Evolutionary conservation across 2,113 vertebrate species (phyloP), one percentile per base, ranked within the genome.

Genomic region (Himantopus leucocephalus): DNA sequence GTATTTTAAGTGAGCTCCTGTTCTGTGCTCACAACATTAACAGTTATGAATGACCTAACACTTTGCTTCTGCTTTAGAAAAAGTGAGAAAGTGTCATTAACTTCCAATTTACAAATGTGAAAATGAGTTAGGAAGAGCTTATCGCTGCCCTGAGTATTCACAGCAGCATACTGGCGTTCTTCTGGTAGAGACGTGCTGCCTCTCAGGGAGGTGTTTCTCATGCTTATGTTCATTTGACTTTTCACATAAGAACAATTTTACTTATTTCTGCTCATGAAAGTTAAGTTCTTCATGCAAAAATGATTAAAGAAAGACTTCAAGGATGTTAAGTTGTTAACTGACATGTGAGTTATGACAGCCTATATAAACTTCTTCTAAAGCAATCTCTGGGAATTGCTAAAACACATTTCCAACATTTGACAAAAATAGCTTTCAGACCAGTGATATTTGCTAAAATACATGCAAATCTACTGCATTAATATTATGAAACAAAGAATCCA

Each of bases 351-450:
- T 96, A 95, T 88, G 94, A 96, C 96, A 96, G 79, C 50, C 64
- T 62, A 92, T 74, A 86, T 81, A 95, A 95, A 91, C 74, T 88
- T 86, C 63, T 96, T 88, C 79, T 88, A 88, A 91, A 97, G 88
- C 86, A 95, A 35, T 94, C 93, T 96, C 91, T n/a, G 63, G 79
- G 88, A 96, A 88, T 71, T 95, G 83, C 74, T 95, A 92, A 96
- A 95, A 97, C 94, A 97, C 59, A 67, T 94, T 92, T 93, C 78
- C 88, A 94, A 85, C 62, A 79, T 79, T 80, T 92, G 50, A 94
- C 75, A 88, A 95, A 96, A 96, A 90, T 45, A 94, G 88, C 68
- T 96, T 95, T 96, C 94, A 96, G 96, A 94, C 92, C 92, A 92
- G 41, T 55, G 83, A 90, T 92, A 86, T 91, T 92, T 96, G 86